Percentiles rank a stretch among this genome's conserved stretches.
phyloP scores from a whole-genome alignment of 2,888 invertebrate species.

The Automeris io region DNA sequence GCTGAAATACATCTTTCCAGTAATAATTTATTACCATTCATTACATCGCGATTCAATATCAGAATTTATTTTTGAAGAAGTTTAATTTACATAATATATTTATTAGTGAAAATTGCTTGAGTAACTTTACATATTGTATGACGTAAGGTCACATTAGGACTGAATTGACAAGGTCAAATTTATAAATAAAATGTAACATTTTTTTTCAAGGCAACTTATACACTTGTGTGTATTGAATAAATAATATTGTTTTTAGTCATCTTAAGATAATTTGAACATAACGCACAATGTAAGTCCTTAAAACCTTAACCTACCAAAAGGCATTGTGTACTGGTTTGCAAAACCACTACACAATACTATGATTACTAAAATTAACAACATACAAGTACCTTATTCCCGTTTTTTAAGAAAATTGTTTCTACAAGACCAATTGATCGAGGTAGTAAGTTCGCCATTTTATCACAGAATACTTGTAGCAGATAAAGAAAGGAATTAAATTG shows the following conservation, averaged over 20 bases:
- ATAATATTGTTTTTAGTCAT: too few relatives aligned
- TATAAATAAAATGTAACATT: conserved; percentile 45
- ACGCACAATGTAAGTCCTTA: too few relatives aligned
- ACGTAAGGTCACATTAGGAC: conserved; percentile 61
- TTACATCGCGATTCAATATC: background rate
- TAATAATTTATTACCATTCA: background rate
- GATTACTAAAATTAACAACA: background rate
- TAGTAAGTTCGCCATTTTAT: conserved; percentile 88
- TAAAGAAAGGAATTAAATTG: conserved; percentile 3
- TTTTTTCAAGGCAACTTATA: conserved; percentile 17
- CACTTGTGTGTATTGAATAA: too few relatives aligned
- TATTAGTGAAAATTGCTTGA: conserved; percentile 6
- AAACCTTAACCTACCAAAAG: too few relatives aligned
- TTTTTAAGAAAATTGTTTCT: conserved; percentile 82
- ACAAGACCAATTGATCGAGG: conserved; percentile 83
- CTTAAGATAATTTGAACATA: too few relatives aligned
- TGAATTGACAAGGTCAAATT: conserved; percentile 65
- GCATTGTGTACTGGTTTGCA: too few relatives aligned
- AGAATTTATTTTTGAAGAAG: background rate
- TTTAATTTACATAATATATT: conserved; percentile 5
- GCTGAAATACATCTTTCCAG: background rate
- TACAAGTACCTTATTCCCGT: conserved; percentile 82
- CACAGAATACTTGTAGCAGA: conserved; percentile 17
- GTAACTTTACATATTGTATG: conserved; percentile 24
- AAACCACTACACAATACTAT: too few relatives aligned